Evolutionary conservation across 2,113 vertebrate genomes (phyloP), one percentile per base, ranked within the genome.

Genomic region (Zosterops lateralis): DNA sequence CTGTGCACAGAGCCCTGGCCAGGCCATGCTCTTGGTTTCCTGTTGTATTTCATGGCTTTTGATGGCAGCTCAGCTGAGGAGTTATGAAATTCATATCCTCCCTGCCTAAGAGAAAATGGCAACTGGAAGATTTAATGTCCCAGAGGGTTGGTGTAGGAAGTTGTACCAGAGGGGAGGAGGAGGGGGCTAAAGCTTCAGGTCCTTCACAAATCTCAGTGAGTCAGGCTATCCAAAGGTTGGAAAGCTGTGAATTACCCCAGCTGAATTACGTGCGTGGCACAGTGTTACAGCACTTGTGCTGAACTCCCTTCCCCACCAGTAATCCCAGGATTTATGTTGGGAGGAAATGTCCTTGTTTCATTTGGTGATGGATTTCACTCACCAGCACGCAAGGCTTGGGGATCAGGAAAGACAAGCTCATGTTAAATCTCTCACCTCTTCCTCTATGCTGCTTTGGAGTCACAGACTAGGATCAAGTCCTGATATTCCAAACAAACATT

Each of bases 21-120:
- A 73, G 89, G 84, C 93, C 87, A n/a, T 62, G 94, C 86, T 34
- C 53, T 42, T 80, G 87, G 36, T 32, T 97, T 97, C 97, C 97
- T 96, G 97, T 78, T 9, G 1, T 98, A 97, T 97, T 97, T 98
- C 97, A 97, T 84, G 80, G 84, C 60, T 92, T 71, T 24, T 15
- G 68, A 76, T 97, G 97, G 97, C 96, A 97, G 95, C 77, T 96
- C 72, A 32, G 61, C 81, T 68, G 80, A 95, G 97, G 90, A 97
- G 93, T 97, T 97, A 97, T 57, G 71, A 91, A 97, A 97, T 93
- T 97, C 97, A 96, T 97, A 96, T 98, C 97, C 97, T 97, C 75
- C 88, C 10, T 84, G 92, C 93, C 89, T 80, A 73, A 70, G 74
- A 92, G 95, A 74, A 96, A 96, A 97, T 25, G 85, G 95, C 89